Percentiles rank a stretch among this genome's conserved stretches.
phyloP scores from a whole-genome alignment of 2,888 invertebrate species.

The Drosophila anomalata region DNA sequence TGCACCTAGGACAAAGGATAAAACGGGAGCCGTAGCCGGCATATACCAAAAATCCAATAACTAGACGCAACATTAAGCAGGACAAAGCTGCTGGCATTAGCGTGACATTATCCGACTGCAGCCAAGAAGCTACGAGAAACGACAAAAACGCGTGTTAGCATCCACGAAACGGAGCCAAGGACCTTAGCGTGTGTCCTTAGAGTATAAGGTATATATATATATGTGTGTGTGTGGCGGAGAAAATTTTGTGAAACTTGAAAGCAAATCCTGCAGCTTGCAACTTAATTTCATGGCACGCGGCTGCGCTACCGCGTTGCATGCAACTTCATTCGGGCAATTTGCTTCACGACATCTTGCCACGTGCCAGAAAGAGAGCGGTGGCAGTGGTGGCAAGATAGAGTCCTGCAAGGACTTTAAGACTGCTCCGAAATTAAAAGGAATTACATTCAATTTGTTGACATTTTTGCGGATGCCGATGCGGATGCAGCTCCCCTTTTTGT shows the following conservation, averaged over 20 bases:
- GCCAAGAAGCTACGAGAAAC: conserved; percentile 63
- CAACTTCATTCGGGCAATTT: conserved; percentile 75
- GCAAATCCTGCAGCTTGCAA: conserved; percentile 76
- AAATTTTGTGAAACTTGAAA: conserved; percentile 74
- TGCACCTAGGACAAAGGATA: conserved; percentile 17
- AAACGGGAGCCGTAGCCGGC: conserved; percentile 18
- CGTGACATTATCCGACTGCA: conserved; percentile 73
- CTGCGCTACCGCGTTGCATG: conserved; percentile 55
- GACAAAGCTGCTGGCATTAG: conserved; percentile 73
- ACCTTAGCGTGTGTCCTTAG: conserved; percentile 47
- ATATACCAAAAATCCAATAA: conserved; percentile 44
- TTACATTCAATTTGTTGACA: conserved; percentile 75
- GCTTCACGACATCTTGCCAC: conserved; percentile 69
- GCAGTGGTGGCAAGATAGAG: conserved; percentile 32
- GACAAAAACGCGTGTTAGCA: conserved; percentile 66
- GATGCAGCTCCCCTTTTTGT: conserved; percentile 45
- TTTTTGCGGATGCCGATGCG: conserved; percentile 52
- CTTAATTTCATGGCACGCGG: conserved; percentile 75
- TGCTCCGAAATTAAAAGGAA: conserved; percentile 67
- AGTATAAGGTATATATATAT: conserved; percentile 17
- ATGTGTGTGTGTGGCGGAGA: conserved; percentile 30
- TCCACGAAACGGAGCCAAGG: conserved; percentile 51
- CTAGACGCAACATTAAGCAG: conserved; percentile 62
- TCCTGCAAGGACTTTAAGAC: conserved; percentile 53
- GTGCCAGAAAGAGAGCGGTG: conserved; percentile 39